Percentiles rank a stretch among this genome's conserved stretches.
phyloP scores from a whole-genome alignment of 2,797 vertebrate species.

The Sebastes vulpes region DNA sequence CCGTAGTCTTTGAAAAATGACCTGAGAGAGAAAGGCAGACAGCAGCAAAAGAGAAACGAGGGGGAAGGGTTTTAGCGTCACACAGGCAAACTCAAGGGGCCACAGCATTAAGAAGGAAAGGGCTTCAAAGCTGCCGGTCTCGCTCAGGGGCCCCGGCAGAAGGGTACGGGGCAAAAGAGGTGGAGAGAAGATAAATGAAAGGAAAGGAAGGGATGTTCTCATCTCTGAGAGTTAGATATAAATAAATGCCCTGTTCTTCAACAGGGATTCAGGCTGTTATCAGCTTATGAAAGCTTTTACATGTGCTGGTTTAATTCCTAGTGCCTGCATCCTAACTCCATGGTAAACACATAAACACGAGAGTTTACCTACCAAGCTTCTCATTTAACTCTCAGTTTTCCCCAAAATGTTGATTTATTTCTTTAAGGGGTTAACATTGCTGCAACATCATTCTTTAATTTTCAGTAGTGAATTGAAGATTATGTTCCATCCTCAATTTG shows the following conservation, averaged over 20 bases:
- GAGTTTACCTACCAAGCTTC: too few species aligned
- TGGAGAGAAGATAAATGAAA: slow-evolving; percentile 6
- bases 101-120: slow-evolving; percentile 35
- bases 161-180: neutral
- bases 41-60: slow-evolving; percentile 28
- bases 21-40: slow-evolving; percentile 46
- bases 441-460: too few species aligned
- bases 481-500: too few species aligned
- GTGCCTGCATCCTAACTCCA: neutral
- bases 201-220: slow-evolving; percentile 2
- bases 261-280: neutral
- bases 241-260: slow-evolving; percentile 33
- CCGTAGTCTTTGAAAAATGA: slow-evolving; percentile 61
- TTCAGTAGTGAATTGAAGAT: too few species aligned
- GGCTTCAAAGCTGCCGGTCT: slow-evolving; percentile 60
- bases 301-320: neutral
- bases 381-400: too few species aligned
- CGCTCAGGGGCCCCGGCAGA: slow-evolving; percentile 8
- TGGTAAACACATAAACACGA: too few species aligned
- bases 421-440: too few species aligned
- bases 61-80: slow-evolving; percentile 33
- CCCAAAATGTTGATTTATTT: too few species aligned
- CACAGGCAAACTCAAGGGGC: slow-evolving; percentile 42
- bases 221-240: slow-evolving; percentile 16
- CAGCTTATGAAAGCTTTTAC: neutral